A percentile compares a stretch with the other conserved stretches of the same genome.
Conservation (phyloP, 2,888 invertebrate genomes). For the Stenodema calcarata region DNA sequence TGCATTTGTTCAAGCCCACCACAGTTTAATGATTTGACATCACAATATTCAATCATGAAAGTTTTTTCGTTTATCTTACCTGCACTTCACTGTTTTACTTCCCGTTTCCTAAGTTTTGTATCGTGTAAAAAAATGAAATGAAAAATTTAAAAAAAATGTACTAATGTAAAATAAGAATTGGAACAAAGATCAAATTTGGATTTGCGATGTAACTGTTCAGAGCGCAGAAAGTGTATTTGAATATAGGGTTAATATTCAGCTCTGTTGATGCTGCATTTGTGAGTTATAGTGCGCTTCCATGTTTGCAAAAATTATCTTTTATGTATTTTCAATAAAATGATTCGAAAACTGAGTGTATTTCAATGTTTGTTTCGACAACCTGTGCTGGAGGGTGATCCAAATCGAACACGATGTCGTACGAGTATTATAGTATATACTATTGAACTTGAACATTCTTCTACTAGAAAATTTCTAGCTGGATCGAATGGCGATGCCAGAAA, state of each 20-base stretch:
- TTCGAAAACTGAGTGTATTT: not conserved
- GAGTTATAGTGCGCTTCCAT: constrained; percentile 55
- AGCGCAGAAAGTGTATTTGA: constrained; percentile 41
- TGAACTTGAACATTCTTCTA: too few species aligned
- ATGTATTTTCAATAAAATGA: constrained; percentile 54
- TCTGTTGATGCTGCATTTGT: constrained; percentile 55
- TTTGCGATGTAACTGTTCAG: constrained; percentile 23
- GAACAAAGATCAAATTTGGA: constrained; percentile 35
- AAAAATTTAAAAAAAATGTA: constrained; percentile 40
- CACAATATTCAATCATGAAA: not conserved
- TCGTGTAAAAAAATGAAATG: constrained; percentile 44
- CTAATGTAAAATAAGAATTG: constrained; percentile 32
- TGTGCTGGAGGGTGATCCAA: too few species aligned
- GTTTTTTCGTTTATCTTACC: constrained; percentile 13
- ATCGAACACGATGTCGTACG: too few species aligned
- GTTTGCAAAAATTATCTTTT: constrained; percentile 55
- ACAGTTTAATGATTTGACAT: constrained; percentile 1
- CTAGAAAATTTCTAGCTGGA: too few species aligned
- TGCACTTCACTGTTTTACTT: constrained; percentile 14
- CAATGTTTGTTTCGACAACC: too few species aligned
- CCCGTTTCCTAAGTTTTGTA: constrained; percentile 20
- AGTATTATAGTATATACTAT: too few species aligned
- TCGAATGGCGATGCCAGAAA: too few species aligned
- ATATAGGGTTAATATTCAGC: constrained; percentile 47
- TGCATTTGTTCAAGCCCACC: constrained; percentile 27